These are phyloP conservation scores for Eulemur mongoz DNA, from an alignment of 2,797 vertebrate genomes.

Conservation along the genomic window DNA sequence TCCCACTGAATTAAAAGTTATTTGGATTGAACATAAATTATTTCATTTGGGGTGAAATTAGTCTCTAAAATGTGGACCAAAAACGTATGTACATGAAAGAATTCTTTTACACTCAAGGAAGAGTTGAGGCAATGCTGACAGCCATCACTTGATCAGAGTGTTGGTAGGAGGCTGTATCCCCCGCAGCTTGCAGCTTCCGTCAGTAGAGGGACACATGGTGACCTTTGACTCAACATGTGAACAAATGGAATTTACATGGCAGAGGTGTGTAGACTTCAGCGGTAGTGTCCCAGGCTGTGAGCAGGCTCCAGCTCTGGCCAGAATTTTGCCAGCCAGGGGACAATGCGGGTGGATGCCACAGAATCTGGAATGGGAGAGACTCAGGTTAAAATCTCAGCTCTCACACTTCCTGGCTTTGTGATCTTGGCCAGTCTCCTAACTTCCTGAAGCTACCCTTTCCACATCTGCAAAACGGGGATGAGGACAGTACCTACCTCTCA, in stretches of 20 bases:
- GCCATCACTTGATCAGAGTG: not conserved
- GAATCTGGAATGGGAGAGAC: not conserved
- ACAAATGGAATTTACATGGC: not conserved
- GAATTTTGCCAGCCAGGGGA: not conserved
- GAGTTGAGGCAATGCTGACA: not conserved
- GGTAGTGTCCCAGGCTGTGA: not conserved
- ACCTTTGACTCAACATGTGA: not conserved
- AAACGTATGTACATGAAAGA: not conserved
- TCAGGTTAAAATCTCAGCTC: not conserved
- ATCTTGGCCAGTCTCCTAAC: not conserved
- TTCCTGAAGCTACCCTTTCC: not conserved
- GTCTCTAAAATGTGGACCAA: constrained; percentile 12
- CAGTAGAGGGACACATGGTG: not conserved
- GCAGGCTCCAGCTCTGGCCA: not conserved
- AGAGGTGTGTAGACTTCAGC: not conserved
- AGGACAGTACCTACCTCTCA: not conserved
- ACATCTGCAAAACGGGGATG: not conserved
- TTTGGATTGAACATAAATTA: constrained; percentile 13
- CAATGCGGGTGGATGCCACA: no score
- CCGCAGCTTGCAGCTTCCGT: not conserved
- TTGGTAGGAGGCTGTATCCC: not conserved
- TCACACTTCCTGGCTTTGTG: not conserved
- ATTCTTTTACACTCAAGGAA: not conserved
- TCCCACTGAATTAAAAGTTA: not conserved
- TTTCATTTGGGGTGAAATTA: constrained; percentile 24